These are phyloP conservation scores for Eriosoma lanigerum DNA, from an alignment of 1,140 invertebrate genomes.

Conservation along the genomic window DNA sequence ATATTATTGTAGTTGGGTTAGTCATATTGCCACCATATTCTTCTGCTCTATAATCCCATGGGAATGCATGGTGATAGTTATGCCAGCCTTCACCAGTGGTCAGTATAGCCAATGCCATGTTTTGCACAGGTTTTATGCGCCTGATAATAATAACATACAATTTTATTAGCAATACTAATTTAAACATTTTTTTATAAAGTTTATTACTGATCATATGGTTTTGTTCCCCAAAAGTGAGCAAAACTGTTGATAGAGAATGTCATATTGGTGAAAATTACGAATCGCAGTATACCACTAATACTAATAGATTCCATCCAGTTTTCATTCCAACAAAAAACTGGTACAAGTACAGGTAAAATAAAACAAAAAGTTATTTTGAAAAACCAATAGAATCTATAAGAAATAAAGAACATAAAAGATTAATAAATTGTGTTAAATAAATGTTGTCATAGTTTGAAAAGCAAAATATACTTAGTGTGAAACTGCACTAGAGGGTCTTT, in stretches of 20 bases:
- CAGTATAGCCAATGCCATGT: conserved; percentile 59
- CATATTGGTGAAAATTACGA: conserved; percentile 64
- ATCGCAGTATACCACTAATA: conserved; percentile 63
- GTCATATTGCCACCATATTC: conserved; percentile 70
- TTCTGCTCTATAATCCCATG: conserved; percentile 77
- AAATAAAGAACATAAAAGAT: not conserved
- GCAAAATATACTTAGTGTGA: conserved; percentile 65
- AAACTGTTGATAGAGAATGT: conserved; percentile 73
- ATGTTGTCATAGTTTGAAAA: not conserved
- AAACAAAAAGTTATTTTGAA: conserved; percentile 77
- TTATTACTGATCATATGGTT: conserved; percentile 67
- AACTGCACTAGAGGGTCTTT: conserved; percentile 71
- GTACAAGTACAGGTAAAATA: conserved; percentile 66
- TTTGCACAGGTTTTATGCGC: conserved; percentile 65
- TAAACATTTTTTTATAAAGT: conserved; percentile 13
- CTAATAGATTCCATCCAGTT: conserved; percentile 58
- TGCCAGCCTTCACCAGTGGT: conserved; percentile 68
- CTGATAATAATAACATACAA: conserved; percentile 62
- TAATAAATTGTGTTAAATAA: not conserved
- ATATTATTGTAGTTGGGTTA: conserved; percentile 75
- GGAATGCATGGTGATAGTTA: conserved; percentile 83
- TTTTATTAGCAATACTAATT: conserved; percentile 29
- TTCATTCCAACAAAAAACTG: conserved; percentile 69
- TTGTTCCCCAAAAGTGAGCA: conserved; percentile 67
- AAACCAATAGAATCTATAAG: conserved; percentile 63